These are phyloP conservation scores for Myathropa florea DNA, from an alignment of 2,888 invertebrate genomes.

Conservation along the genomic window DNA sequence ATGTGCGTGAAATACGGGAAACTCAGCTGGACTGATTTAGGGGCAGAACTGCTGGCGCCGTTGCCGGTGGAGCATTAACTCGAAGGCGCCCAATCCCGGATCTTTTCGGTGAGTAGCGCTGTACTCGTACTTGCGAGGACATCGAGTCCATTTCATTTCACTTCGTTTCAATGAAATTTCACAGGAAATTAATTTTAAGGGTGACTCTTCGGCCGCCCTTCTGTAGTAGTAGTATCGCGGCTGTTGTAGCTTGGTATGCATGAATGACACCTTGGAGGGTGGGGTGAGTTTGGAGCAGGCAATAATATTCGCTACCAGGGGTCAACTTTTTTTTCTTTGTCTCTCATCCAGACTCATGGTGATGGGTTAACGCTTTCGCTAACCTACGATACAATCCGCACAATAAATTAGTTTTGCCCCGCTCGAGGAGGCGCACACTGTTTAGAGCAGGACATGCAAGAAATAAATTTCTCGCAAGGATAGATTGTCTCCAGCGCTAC, in stretches of 20 bases:
- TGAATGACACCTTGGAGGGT: conserved; percentile 8
- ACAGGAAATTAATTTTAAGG: conserved; percentile 65
- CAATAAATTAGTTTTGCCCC: conserved; percentile 39
- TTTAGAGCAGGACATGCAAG: conserved; percentile 12
- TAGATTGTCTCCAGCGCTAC: conserved; percentile 35
- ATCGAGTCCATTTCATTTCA: conserved; percentile 53
- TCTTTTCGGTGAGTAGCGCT: not conserved
- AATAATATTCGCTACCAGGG: conserved; percentile 27
- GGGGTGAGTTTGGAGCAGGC: not conserved
- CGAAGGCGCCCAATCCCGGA: conserved; percentile 7
- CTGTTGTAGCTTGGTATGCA: conserved; percentile 32
- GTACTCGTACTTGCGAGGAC: conserved; percentile 42
- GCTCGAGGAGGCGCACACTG: not conserved
- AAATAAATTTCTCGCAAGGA: conserved; percentile 44
- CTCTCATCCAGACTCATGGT: conserved; percentile 11
- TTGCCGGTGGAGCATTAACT: conserved; percentile 13
- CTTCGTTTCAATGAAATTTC: conserved; percentile 58
- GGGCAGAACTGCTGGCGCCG: not conserved
- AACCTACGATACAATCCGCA: conserved; percentile 38
- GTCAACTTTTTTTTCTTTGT: not conserved
- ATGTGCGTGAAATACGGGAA: conserved; percentile 46
- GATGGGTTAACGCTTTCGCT: conserved; percentile 50
- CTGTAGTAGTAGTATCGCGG: not conserved
- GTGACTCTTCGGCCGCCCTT: conserved; percentile 20
- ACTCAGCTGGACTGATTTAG: conserved; percentile 51